Evolutionary conservation across 2,888 invertebrate genomes (phyloP).

Genomic region (Dichetophora obliterata): DNA sequence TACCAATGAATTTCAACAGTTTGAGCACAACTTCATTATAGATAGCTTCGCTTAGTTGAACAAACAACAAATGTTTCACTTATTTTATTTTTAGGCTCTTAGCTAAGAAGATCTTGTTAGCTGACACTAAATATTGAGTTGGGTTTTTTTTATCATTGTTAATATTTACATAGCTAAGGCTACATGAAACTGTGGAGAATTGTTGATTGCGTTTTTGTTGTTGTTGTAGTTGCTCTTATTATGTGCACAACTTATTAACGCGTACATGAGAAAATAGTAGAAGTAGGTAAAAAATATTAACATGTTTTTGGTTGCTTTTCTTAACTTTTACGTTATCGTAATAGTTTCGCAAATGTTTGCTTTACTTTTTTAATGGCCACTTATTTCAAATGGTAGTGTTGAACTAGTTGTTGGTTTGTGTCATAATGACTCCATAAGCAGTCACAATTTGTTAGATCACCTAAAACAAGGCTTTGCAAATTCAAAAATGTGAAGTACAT

Average conservation of each 20-base stretch:
- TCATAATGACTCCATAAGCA: too few species aligned
- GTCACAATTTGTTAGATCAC: too few species aligned
- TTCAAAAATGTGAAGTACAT: too few species aligned
- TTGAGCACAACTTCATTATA: slow-evolving; percentile 8
- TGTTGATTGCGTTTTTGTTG: not conserved
- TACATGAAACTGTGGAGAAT: not conserved
- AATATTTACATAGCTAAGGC: too few species aligned
- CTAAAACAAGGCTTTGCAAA: too few species aligned
- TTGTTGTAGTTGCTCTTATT: not conserved
- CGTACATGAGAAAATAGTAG: not conserved
- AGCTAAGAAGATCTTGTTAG: not conserved
- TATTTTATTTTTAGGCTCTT: not conserved
- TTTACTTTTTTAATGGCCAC: too few species aligned
- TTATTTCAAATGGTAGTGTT: too few species aligned
- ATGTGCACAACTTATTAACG: not conserved
- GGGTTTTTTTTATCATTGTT: too few species aligned
- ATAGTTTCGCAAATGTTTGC: not conserved
- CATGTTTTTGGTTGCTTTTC: not conserved
- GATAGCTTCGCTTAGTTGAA: not conserved
- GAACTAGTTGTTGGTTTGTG: too few species aligned
- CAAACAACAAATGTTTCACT: not conserved
- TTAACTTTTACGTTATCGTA: not conserved
- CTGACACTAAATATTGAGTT: too few species aligned
- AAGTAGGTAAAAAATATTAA: not conserved
- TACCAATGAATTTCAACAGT: not conserved